phyloP scores from a whole-genome alignment of 2,113 vertebrate species.

The Tetraodon nigroviridis region DNA sequence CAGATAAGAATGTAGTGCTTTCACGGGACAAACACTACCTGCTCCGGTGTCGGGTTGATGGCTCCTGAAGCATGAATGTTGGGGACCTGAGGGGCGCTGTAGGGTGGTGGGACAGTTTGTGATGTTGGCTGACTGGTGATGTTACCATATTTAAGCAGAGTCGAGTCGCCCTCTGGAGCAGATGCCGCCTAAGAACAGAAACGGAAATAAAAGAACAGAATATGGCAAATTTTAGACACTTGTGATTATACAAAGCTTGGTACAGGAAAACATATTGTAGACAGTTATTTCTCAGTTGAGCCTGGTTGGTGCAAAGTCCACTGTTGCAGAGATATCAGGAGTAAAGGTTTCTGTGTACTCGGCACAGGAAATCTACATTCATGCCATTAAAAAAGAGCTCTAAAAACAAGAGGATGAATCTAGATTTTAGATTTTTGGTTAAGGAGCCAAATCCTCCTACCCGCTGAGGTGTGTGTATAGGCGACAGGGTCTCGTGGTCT shows the following conservation, averaged over 20 bases:
- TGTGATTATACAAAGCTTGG: no score
- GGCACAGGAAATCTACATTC: not conserved
- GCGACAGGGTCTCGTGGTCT: slow-evolving; percentile 90
- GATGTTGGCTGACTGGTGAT: slow-evolving; percentile 73
- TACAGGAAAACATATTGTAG: no score
- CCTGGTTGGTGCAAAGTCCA: not conserved
- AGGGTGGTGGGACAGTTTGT: slow-evolving; percentile 68
- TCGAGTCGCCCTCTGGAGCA: slow-evolving; percentile 87
- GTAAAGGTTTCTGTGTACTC: not conserved
- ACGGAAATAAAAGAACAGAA: not conserved
- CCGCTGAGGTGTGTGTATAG: slow-evolving; percentile 94
- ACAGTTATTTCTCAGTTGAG: no score
- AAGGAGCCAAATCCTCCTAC: slow-evolving; percentile 67
- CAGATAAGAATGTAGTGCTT: no score
- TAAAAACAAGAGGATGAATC: not conserved
- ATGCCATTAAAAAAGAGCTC: not conserved
- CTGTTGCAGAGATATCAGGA: not conserved
- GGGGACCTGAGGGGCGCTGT: slow-evolving; percentile 71
- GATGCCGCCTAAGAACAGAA: slow-evolving; percentile 67
- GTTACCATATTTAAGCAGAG: slow-evolving; percentile 72
- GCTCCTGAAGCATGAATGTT: slow-evolving; percentile 79
- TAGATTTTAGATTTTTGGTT: not conserved
- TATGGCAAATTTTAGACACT: not conserved
- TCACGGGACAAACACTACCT: slow-evolving; percentile 73
- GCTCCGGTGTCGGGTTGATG: slow-evolving; percentile 90